Base-by-base conservation (phyloP, 2,888 invertebrate species). In the Epistrophe eligans region DNA sequence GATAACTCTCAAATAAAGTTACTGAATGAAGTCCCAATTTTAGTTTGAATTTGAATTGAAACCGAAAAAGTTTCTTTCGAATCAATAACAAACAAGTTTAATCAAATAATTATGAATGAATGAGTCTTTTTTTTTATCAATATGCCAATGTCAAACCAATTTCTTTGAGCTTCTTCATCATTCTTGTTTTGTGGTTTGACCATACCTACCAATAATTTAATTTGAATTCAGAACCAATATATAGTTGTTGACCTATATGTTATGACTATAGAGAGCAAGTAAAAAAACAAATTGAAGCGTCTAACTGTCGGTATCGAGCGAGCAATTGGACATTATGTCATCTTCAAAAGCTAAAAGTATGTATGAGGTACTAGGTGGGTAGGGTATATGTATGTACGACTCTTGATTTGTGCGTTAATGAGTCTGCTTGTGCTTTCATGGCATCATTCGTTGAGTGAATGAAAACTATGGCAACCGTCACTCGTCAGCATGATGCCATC, bases 361-460 rank as follows among this genome's bases (percentile, higher is more conserved):
- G 5, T 52, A 7, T 52, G 52, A 13, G 50, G 50, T 19, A n/a
- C n/a, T n/a, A 17, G 19, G 50, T 10, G 17, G 1, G 24, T 24
- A 24, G 24, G 24, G 24, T 24, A 24, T 1, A 24, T 3, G 3
- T 24, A 24, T 15, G 2, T 52, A 15, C 6, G 40, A 13, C 40
- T 13, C 50, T 19, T 52, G 13, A 52, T 52, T 52, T 52, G 24
- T 17, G n/a, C 57, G 35, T 35, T 35, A 58, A 58, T 58, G 32
- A 35, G 35, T 28, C 15, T 58, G 57, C 32, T 35, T 35, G 13
- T 58, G 57, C 32, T 58, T 35, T 58, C 57, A 58, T 58, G 17
- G 35, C 17, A 58, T 58, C 57, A 58, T 58, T 35, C 9, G 15
- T 5, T 58, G 15, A 43, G 6, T 43, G 43, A 43, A 43, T 43